Evolutionary conservation across 2,113 vertebrate species (phyloP), one percentile per base, ranked within the genome.

Genomic region (Protobothrops mucrosquamatus): DNA sequence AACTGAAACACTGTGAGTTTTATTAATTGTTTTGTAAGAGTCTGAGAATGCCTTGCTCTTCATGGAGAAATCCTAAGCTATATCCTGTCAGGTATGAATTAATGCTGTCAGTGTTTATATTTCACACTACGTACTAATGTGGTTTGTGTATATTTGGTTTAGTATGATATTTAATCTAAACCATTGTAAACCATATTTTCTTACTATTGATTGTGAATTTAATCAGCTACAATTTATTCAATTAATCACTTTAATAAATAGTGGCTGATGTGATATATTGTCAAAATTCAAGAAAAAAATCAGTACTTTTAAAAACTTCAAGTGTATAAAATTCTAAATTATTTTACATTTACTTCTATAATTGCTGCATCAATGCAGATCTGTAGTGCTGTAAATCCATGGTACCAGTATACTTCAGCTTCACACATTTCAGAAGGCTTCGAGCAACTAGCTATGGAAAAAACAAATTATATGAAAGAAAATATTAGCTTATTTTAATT

Each of bases 311-410:
- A 12, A 61, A 34, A 12, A 14, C 0, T 15, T 87, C 46, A 61
- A 43, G 2, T 1, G 3, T 0, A 85, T 51, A 20, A 93, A 14
- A 6, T 0, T 7, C 3, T 1, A 0, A 81, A 52, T 69, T 88
- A 14, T 34, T 48, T 81, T 34, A 24, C 52, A 43, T 86, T 97
- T 95, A 99, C 99, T 98, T 99, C 98, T 91, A 99, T 99, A 94
- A 99, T 99, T 34, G 99, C 98, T 4, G 98, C 98, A 55, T 99
- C 98, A 1, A 99, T 99, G 74, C 98, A 96, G 20, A 98, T 98
- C 95, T 99, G 99, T 43, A 99, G 97, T 24, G 97, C 97, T 0
- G 97, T 95, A 92, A 99, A 99, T 0, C 98, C 99, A 0, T 98
- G 98, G 92, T 97, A 98, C 98, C 98, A 99, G 96, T 99, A 99